A percentile compares a stretch with the other conserved stretches of the same genome.
Evolutionary conservation across 2,113 vertebrate species (phyloP).

Genomic region (Rissa tridactyla): DNA sequence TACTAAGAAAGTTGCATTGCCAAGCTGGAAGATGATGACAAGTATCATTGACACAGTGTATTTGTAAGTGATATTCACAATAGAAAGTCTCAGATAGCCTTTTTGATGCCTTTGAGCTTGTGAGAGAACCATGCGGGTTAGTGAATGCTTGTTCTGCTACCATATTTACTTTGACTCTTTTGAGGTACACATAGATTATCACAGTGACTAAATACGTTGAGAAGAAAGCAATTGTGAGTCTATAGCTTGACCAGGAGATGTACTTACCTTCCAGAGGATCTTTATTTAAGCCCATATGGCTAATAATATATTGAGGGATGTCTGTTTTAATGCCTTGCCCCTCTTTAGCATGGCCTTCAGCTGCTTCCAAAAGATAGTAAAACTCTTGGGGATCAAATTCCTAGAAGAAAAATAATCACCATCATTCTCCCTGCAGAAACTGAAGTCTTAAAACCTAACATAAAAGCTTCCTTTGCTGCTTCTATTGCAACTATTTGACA

Average conservation of each 20-base stretch:
- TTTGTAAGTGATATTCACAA: not conserved
- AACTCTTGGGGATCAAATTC: conserved; percentile 98
- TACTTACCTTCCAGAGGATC: conserved; percentile 93
- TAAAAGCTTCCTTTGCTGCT: not conserved
- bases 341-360: conserved; percentile 94
- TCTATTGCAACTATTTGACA: not conserved
- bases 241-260: not conserved
- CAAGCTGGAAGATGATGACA: not conserved
- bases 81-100: not conserved
- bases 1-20: not conserved
- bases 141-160: too few relatives aligned
- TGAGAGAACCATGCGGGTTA: too few relatives aligned
- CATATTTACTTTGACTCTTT: not conserved
- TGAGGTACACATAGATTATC: not conserved
- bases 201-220: not conserved
- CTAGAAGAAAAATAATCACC: conserved; percentile 63
- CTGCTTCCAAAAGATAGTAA: conserved; percentile 93
- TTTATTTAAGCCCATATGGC: conserved; percentile 93
- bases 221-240: not conserved
- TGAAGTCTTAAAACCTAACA: not conserved
- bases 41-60: not conserved
- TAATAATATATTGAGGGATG: conserved; percentile 97
- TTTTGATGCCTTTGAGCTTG: not conserved
- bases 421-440: not conserved
- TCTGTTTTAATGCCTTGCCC: conserved; percentile 97